These are phyloP conservation scores for Hypena proboscidalis DNA, from an alignment of 2,888 invertebrate genomes.

Conservation along the genomic window DNA sequence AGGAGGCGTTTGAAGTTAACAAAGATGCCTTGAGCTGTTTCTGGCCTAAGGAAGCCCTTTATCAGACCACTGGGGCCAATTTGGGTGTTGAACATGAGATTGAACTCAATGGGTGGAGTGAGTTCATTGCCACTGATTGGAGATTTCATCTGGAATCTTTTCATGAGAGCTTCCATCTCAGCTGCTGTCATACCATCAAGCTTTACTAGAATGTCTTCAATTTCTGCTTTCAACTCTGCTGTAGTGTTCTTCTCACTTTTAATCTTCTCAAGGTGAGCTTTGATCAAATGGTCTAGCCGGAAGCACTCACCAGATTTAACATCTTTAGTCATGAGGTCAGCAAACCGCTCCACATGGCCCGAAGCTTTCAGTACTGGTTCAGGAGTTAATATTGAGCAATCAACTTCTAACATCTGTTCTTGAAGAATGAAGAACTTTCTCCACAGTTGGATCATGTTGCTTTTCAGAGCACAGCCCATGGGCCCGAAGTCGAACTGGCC, in stretches of 20 bases:
- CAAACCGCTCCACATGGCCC: slow-evolving; percentile 99
- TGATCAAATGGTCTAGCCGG: slow-evolving; percentile 98
- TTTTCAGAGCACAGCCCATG: slow-evolving; percentile 99
- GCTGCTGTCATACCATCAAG: slow-evolving; percentile 96
- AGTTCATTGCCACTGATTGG: slow-evolving; percentile 98
- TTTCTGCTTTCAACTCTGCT: slow-evolving; percentile 89
- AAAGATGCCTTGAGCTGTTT: slow-evolving; percentile 99
- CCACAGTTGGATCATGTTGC: slow-evolving; percentile 97
- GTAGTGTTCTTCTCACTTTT: slow-evolving; percentile 93
- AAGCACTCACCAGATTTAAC: slow-evolving; percentile 98
- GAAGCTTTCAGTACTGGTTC: slow-evolving; percentile 99
- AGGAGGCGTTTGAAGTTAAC: slow-evolving; percentile 99
- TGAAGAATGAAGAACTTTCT: slow-evolving; percentile 98
- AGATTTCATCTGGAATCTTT: slow-evolving; percentile 96
- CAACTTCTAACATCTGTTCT: slow-evolving; percentile 99
- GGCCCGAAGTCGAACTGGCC: slow-evolving; percentile 99
- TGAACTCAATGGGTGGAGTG: slow-evolving; percentile 98
- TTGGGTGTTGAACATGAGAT: slow-evolving; percentile 99
- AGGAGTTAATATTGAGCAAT: slow-evolving; percentile 98
- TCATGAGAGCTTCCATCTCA: slow-evolving; percentile 94
- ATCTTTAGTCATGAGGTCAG: slow-evolving; percentile 99
- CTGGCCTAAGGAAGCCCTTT: slow-evolving; percentile 98
- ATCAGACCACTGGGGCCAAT: slow-evolving; percentile 98
- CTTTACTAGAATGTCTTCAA: slow-evolving; percentile 91
- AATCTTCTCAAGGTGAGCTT: slow-evolving; percentile 95